Evolutionary conservation across 2,888 invertebrate genomes (phyloP), one percentile per base, ranked within the genome.

Genomic region (Drosophila crucigera): DNA sequence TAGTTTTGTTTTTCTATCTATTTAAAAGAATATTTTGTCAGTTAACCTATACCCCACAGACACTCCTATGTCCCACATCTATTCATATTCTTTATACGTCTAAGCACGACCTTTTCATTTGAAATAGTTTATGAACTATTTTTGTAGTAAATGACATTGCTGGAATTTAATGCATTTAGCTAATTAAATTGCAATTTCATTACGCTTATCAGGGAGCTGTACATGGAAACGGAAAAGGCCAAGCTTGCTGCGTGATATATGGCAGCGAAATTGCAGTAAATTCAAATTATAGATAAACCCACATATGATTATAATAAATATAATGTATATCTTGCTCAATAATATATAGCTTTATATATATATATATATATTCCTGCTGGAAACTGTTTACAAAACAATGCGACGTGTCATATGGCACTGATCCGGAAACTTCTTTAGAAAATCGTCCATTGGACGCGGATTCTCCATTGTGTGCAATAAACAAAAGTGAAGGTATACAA

Each of bases 101-200:
- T 14, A n/a, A 25, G 5, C 28, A 28, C 25, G 28, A 37, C 6
- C 37, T 55, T n/a, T 35, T 37, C 11, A 33, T n/a, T n/a, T n/a
- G 14, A 33, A 25, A 28, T 58, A 22, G 30, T 7, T 19, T 10
- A 28, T 16, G 28, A 25, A 31, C 25, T 16, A n/a, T 28, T 7
- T 22, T 14, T 52, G 35, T 16, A 16, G 28, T 49, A 41, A 64
- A 49, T 37, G 16, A 10, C 47, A 50, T 28, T 28, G 25, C 1
- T 14, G 2, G 9, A 49, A n/a, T 30, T 37, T 4, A 14, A 68
- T 68, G 71, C 75, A 76, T 81, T 89, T 59, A n/a, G 68, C 68
- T 86, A 83, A 86, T 89, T 81, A 86, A 86, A 72, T 58, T 73
- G 61, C 60, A 74, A 62, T 65, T 89, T 73, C 69, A 80, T 72